Conservation (phyloP, 2,113 vertebrate species). For the Otolemur garnettii region DNA sequence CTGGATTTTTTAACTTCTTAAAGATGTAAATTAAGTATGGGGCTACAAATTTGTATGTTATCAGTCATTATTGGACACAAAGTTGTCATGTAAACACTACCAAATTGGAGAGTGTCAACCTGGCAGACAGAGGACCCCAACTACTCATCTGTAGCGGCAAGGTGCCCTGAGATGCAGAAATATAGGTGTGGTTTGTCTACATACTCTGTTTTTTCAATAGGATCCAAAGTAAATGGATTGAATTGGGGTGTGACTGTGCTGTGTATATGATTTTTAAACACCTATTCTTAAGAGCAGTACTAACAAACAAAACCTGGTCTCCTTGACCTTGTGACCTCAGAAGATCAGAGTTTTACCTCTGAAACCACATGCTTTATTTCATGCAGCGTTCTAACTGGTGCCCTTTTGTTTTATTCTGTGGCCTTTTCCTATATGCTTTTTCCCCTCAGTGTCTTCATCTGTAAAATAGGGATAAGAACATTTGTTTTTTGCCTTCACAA, state of each 20-base stretch:
- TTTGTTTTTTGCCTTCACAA: slow-evolving; percentile 41
- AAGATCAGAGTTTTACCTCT: background rate
- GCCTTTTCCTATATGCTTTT: background rate
- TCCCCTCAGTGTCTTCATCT: slow-evolving; percentile 69
- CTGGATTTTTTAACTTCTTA: background rate
- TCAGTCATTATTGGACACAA: background rate
- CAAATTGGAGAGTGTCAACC: background rate
- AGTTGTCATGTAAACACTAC: background rate
- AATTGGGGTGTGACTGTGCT: background rate
- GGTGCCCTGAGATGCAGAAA: background rate
- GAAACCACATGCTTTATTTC: background rate
- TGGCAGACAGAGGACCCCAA: too few species aligned
- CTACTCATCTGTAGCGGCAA: background rate
- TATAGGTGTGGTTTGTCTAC: background rate
- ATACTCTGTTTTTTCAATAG: background rate
- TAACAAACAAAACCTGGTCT: background rate
- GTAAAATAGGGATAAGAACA: slow-evolving; percentile 63
- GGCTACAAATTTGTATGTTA: background rate
- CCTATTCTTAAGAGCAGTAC: background rate
- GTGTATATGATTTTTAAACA: background rate
- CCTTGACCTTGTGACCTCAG: background rate
- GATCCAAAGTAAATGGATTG: background rate
- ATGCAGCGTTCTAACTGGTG: background rate
- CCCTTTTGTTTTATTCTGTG: background rate
- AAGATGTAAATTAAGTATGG: background rate